phyloP scores from a whole-genome alignment of 2,113 vertebrate species.

The Pelodiscus sinensis region DNA sequence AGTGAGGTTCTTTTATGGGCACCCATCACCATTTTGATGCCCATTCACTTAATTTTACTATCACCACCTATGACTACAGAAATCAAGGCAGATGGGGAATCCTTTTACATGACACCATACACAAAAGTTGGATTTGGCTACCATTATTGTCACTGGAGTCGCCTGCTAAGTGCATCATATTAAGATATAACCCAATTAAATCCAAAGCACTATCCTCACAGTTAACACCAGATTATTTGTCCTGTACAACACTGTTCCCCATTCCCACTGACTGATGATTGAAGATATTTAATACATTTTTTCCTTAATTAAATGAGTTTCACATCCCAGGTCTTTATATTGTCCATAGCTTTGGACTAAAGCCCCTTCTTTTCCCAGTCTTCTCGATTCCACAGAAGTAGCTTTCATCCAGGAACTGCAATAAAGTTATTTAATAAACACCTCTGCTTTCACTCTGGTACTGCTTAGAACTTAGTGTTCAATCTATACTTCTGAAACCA shows the following conservation, averaged over 20 bases:
- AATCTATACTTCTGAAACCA: neutral
- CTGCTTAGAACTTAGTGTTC: neutral
- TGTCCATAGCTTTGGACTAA: neutral
- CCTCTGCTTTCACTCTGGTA: neutral
- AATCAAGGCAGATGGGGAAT: neutral
- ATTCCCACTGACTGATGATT: neutral
- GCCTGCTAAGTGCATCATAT: neutral
- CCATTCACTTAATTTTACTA: neutral
- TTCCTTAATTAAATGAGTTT: neutral
- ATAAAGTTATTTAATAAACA: neutral
- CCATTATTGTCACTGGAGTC: neutral
- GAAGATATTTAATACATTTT: neutral
- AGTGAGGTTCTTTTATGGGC: neutral
- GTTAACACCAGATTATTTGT: neutral
- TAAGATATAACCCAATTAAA: neutral
- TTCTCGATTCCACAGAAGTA: constrained; percentile 58
- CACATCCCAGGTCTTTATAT: neutral
- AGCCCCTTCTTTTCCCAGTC: constrained; percentile 17
- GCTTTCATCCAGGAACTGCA: neutral
- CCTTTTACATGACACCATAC: neutral
- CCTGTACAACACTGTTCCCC: neutral
- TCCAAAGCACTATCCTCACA: neutral
- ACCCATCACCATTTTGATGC: neutral
- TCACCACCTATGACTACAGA: neutral
- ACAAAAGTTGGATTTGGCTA: neutral